Base-by-base conservation (phyloP, 2,888 invertebrate genomes). In the Drosophila prolongata region DNA sequence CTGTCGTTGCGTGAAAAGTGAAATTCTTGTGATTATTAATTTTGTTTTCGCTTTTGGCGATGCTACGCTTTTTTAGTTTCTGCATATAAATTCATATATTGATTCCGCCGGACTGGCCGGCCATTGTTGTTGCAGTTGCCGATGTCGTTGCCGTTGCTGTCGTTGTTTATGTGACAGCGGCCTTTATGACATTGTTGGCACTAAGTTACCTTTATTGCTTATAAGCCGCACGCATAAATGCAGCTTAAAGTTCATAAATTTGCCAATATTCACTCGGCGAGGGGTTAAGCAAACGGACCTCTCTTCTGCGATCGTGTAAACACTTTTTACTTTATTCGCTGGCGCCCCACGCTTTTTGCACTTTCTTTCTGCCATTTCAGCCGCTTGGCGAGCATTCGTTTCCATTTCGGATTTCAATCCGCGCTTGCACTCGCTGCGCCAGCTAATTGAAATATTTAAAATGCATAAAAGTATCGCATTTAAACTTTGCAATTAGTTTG, bases 21-120 rank as follows among this genome's bases (percentile, higher is more conserved):
- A 86, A 86, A 86, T 86, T 86, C 89, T 89, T 87, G 80, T 76
- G 87, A 89, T 89, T 86, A 86, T 89, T 86, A 89, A 87, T 89
- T 87, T 86, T 89, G 79, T 84, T 87, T 88, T 89, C 87, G 87
- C 79, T 85, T 86, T 87, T 76, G 86, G 75, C 81, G 62, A 73
- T 75, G 70, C 76, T 80, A 80, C 84, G 84, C 80, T 80, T 82
- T 75, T 82, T 74, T 42, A 49, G 70, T 38, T 55, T 65, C 62
- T 77, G 80, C 56, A 66, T 67, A 66, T 66, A 66, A 66, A 66
- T 66, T 66, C 61, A 59, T n/a, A 59, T 82, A 82, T 86, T 80
- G 80, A 80, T 78, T 86, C 77, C 78, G 69, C 56, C 56, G 40
- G 68, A 43, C 35, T 52, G 67, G 52, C 38, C 35, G 10, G 35